These are phyloP conservation scores for Apaloderma vittatum DNA, from an alignment of 2,113 vertebrate species.

Conservation along the genomic window DNA sequence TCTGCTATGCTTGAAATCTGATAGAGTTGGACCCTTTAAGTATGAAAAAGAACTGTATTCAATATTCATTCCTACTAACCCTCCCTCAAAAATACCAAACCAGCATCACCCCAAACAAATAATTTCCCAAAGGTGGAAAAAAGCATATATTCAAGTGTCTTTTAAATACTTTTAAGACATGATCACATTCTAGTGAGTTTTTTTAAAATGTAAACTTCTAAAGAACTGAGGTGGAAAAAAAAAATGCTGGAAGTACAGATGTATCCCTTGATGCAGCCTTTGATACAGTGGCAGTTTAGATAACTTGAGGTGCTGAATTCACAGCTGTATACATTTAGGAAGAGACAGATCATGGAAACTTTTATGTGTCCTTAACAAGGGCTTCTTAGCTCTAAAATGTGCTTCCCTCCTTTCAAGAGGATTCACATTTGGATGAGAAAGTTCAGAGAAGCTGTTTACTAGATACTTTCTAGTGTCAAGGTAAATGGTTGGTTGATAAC, in stretches of 20 bases:
- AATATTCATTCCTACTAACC: not conserved
- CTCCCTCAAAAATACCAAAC: not conserved
- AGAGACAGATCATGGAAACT: not conserved
- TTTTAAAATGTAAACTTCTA: not conserved
- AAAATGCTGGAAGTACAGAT: not conserved
- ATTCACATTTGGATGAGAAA: not conserved
- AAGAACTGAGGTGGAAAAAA: not conserved
- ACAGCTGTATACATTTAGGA: not conserved
- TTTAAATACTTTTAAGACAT: not conserved
- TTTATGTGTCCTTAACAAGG: not conserved
- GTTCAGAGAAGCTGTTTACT: not conserved
- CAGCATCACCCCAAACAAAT: not conserved
- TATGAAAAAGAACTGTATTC: not conserved
- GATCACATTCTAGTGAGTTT: not conserved
- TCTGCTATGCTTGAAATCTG: not conserved
- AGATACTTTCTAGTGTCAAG: not conserved
- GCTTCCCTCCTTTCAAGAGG: not conserved
- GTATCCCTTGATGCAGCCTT: not conserved
- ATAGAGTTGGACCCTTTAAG: not conserved
- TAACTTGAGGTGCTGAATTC: not conserved
- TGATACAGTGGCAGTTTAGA: not conserved
- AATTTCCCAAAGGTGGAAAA: not conserved
- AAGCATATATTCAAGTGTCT: not conserved
- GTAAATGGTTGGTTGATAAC: not conserved
- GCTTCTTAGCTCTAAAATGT: not conserved